A percentile compares a stretch with the other conserved stretches of the same genome.
Conservation (phyloP, 2,797 vertebrate species). For the Tapirus indicus region DNA sequence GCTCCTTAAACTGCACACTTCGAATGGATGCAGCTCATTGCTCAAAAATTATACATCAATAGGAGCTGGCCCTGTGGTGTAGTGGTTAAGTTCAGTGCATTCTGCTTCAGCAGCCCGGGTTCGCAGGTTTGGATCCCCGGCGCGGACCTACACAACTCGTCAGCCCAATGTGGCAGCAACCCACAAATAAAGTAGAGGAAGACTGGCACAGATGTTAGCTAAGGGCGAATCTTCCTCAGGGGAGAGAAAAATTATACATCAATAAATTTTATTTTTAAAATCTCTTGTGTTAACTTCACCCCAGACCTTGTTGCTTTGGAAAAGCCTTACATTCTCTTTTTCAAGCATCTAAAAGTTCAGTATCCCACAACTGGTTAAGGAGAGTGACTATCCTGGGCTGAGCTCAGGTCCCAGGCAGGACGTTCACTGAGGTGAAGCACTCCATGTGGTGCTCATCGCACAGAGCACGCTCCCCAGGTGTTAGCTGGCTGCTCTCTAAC, state of each 20-base stretch:
- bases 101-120: too few species aligned
- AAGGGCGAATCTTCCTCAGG: too few species aligned
- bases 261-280: background rate
- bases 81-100: too few species aligned
- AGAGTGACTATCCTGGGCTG: background rate
- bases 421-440: background rate
- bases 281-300: background rate
- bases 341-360: background rate
- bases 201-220: too few species aligned
- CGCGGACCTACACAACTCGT: too few species aligned
- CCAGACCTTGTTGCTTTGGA: background rate
- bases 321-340: background rate
- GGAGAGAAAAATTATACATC: background rate
- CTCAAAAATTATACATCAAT: constrained; percentile 17
- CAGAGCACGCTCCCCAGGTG: accelerated
- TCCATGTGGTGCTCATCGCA: accelerated
- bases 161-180: too few species aligned
- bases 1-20: background rate
- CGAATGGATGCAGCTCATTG: background rate
- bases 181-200: too few species aligned
- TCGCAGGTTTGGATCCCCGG: too few species aligned
- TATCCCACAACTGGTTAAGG: background rate
- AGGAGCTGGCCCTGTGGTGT: background rate
- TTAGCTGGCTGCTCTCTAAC: background rate
- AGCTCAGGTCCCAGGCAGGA: background rate